Percentiles rank a stretch among this genome's conserved stretches.
Conservation (phyloP, 2,113 vertebrate genomes). For the Tympanuchus pallidicinctus region DNA sequence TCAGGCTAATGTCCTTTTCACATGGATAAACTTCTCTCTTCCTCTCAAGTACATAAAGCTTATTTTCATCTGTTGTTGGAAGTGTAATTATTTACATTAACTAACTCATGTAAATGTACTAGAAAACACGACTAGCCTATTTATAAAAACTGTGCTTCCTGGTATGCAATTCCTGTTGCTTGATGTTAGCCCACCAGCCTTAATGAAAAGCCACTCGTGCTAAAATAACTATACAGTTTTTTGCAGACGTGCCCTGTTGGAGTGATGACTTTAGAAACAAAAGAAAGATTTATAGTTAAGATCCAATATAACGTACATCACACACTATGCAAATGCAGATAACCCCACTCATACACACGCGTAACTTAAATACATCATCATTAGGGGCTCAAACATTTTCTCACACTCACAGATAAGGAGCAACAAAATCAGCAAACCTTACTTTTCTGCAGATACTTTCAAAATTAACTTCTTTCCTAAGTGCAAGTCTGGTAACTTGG, state of each 20-base stretch:
- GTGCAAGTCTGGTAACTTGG: slow-evolving; percentile 88
- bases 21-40: not conserved
- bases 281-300: not conserved
- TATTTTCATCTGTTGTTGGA: not conserved
- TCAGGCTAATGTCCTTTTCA: not conserved
- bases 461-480: slow-evolving; percentile 87
- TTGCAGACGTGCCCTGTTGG: not conserved
- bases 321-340: not conserved
- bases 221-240: not conserved
- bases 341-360: not conserved
- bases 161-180: not conserved
- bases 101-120: not conserved
- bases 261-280: not conserved
- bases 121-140: not conserved
- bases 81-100: not conserved
- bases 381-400: not conserved
- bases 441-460: slow-evolving; percentile 88
- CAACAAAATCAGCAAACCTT: not conserved
- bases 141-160: not conserved
- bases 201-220: not conserved
- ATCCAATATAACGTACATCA: not conserved
- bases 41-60: not conserved
- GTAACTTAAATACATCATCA: not conserved
- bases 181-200: not conserved
- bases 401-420: not conserved